Percentiles rank a stretch among this genome's conserved stretches.
Conservation (phyloP, 1,140 invertebrate species). For the Drosophila navojoa region DNA sequence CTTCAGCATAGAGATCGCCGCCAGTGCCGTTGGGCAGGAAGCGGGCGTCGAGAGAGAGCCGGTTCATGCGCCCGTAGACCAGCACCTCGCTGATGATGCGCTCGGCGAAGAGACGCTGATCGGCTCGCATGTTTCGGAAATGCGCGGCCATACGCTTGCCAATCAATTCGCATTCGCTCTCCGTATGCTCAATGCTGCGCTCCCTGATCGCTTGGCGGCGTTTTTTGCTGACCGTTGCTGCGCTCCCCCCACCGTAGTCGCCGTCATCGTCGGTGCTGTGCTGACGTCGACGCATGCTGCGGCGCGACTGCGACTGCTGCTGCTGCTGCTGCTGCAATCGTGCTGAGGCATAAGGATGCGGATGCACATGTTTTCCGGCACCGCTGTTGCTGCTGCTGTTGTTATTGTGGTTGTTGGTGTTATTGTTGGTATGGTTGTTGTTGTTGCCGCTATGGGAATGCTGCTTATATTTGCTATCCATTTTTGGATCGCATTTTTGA, state of each 20-base stretch:
- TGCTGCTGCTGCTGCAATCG: slow-evolving; percentile 3
- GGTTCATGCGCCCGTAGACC: slow-evolving; percentile 67
- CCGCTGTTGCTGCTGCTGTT: not conserved
- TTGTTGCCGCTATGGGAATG: slow-evolving; percentile 13
- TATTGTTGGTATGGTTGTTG: slow-evolving; percentile 4
- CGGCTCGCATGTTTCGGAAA: slow-evolving; percentile 66
- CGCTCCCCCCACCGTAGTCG: slow-evolving; percentile 8
- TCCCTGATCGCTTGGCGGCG: slow-evolving; percentile 13
- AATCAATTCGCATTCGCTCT: slow-evolving; percentile 63
- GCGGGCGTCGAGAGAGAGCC: slow-evolving; percentile 48
- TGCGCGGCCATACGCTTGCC: slow-evolving; percentile 66
- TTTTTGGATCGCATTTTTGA: slow-evolving; percentile 15
- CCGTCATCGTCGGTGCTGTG: slow-evolving; percentile 25
- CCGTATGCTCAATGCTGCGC: slow-evolving; percentile 33
- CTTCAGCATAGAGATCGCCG: slow-evolving; percentile 5
- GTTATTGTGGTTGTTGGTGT: not conserved
- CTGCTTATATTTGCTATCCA: slow-evolving; percentile 32
- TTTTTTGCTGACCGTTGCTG: slow-evolving; percentile 12
- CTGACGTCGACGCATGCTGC: slow-evolving; percentile 15
- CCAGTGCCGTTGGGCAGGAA: slow-evolving; percentile 43
- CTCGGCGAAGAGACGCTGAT: slow-evolving; percentile 66
- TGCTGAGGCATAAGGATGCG: slow-evolving; percentile 20
- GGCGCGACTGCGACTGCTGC: not conserved
- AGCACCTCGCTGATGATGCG: slow-evolving; percentile 69
- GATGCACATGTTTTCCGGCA: slow-evolving; percentile 6